Evolutionary conservation across 2,797 vertebrate genomes (phyloP), one percentile per base, ranked within the genome.

Genomic region (Xenentodon cancila): DNA sequence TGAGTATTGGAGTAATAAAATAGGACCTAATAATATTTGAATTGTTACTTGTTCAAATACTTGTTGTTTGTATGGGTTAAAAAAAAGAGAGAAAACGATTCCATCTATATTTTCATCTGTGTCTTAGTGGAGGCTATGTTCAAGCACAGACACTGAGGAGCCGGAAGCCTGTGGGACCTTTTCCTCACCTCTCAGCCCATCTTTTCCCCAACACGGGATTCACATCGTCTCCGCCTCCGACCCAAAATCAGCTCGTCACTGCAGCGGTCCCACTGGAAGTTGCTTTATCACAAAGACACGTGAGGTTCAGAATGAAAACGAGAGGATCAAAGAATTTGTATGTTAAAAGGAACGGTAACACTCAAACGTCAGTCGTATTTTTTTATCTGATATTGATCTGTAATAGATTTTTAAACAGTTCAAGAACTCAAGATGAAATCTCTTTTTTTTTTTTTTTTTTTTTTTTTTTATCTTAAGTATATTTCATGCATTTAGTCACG

Each of bases 71-170:
- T 3, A 15, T 40, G 13, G 37, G 3, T 40, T 40, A 0, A 40
- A 40, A 40, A 40, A 40, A 16, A 40, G 4, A 37, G 12, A 12
- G 2, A 37, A 11, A 37, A 37, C 3, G 13, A 40, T 40, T 40
- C 13, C 19, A 13, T 19, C 9, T 19, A 7, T 81, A 11, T 76
- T 68, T 56, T 17, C 4, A 18, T 52, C 48, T 54, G 15, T 54
- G 9, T 90, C 86, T 9, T 72, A 97, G 96, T 96, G 93, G 95
- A 96, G 81, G 95, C 95, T 64, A 81, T 92, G 77, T 95, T 96
- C 86, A 97, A 92, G 80, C 94, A 93, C 82, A 93, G 89, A 61
- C 88, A 85, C 71, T 92, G 89, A 93, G 57, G 71, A 77, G 77
- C 9, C 53, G 13, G 34, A 48, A 44, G 37, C 67, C 71, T 5